phyloP scores from a whole-genome alignment of 2,113 vertebrate species.

The Nerophis ophidion region DNA sequence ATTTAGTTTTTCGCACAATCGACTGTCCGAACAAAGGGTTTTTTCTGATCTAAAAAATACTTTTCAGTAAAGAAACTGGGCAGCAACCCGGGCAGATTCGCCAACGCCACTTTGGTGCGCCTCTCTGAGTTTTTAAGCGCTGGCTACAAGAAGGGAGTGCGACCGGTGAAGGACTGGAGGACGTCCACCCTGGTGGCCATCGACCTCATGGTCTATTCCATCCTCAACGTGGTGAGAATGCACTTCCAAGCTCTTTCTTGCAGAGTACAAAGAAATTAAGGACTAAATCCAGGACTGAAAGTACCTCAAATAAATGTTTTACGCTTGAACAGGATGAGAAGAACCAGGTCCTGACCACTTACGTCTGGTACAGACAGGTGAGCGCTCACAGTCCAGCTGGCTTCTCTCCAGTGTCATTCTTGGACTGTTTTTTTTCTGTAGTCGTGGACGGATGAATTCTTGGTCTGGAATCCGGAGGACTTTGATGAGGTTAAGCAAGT shows the following conservation, averaged over 20 bases:
- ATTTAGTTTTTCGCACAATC: no score
- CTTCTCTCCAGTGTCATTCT: not conserved
- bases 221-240: conserved; percentile 87
- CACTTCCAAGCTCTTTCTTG: no score
- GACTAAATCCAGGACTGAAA: not conserved
- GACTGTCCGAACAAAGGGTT: no score
- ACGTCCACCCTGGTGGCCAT: conserved; percentile 82
- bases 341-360: conserved; percentile 95
- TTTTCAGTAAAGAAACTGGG: conserved; percentile 56
- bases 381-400: not conserved
- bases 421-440: conserved; percentile 45
- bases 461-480: conserved; percentile 83
- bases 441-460: conserved; percentile 92
- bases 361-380: conserved; percentile 98
- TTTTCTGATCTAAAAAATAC: no score
- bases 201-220: conserved; percentile 93
- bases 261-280: no score
- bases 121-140: conserved; percentile 76
- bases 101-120: conserved; percentile 74
- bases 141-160: conserved; percentile 82
- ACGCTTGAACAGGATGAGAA: conserved; percentile 83
- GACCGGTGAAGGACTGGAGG: conserved; percentile 89
- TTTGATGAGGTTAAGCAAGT: conserved; percentile 88
- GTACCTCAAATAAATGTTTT: not conserved
- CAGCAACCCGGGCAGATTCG: conserved; percentile 24